Conservation (phyloP, 2,888 invertebrate species). For the Clusia tigrina region DNA sequence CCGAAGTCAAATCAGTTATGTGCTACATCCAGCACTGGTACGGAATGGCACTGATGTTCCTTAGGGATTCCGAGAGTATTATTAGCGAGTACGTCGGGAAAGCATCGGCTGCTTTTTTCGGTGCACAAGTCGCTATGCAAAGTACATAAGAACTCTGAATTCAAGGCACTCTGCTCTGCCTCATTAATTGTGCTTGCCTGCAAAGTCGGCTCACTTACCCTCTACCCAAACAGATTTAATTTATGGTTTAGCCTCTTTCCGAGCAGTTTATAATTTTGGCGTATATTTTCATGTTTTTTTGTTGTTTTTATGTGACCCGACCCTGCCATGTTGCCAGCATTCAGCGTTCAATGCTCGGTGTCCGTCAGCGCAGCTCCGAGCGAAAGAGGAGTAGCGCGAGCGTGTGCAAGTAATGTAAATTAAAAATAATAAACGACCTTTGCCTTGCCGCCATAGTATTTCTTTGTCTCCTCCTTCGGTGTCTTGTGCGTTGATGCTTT, state of each 20-base stretch:
- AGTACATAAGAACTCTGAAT: no score
- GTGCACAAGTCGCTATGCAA: no score
- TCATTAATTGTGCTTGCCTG: no score
- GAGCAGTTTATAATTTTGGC: not conserved
- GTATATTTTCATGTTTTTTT: no score
- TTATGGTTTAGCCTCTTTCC: not conserved
- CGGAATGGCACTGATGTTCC: no score
- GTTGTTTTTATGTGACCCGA: not conserved
- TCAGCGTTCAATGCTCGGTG: not conserved
- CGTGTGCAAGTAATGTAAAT: not conserved
- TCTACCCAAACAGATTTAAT: not conserved
- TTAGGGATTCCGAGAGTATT: no score
- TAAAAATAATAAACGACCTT: constrained; percentile 3
- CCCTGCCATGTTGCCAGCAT: not conserved
- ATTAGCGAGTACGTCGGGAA: no score
- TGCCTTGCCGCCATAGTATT: constrained; percentile 38
- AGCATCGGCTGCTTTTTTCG: not conserved
- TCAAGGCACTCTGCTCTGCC: no score
- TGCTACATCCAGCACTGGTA: no score
- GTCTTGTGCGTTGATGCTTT: constrained; percentile 43
- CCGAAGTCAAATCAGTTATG: no score
- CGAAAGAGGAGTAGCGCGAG: not conserved
- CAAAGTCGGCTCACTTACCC: not conserved
- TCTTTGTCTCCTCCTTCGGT: constrained; percentile 36
- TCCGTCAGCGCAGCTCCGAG: not conserved